phyloP scores from a whole-genome alignment of 2,888 invertebrate species.

The Volucella inflata region DNA sequence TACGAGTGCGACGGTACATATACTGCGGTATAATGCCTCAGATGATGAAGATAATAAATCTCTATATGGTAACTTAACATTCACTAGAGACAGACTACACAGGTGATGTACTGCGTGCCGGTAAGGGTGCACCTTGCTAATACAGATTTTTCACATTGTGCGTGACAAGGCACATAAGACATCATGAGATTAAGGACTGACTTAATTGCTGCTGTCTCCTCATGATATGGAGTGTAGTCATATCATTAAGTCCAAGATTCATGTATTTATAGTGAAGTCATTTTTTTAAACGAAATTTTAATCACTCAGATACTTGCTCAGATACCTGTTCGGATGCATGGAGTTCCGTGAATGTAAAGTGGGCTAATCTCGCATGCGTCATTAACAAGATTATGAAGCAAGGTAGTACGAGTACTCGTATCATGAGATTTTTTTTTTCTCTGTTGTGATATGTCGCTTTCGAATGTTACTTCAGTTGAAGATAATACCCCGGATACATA shows the following conservation, averaged over 20 bases:
- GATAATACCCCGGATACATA: conserved; percentile 7
- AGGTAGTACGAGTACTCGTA: conserved; percentile 13
- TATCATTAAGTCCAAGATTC: conserved; percentile 35
- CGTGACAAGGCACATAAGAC: conserved; percentile 52
- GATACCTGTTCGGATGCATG: no score
- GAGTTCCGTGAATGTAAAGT: conserved; percentile 55
- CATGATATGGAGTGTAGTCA: background rate
- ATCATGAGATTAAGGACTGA: conserved; percentile 7
- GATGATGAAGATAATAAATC: conserved; percentile 52
- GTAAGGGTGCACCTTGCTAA: conserved; percentile 45
- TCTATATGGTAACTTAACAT: conserved; percentile 48
- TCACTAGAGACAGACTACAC: conserved; percentile 45
- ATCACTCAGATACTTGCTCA: conserved; percentile 30
- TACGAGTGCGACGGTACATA: conserved; percentile 10
- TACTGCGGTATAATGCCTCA: background rate
- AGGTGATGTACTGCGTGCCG: conserved; percentile 30
- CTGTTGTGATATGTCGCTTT: background rate
- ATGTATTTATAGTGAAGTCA: conserved; percentile 4
- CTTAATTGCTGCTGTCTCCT: conserved; percentile 46
- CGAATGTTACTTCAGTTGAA: conserved; percentile 2
- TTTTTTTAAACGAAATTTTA: conserved; percentile 8
- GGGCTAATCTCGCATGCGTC: conserved; percentile 68
- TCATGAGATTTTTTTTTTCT: conserved; percentile 17
- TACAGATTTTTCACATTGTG: conserved; percentile 31
- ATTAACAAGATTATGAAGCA: conserved; percentile 51